A percentile compares a stretch with the other conserved stretches of the same genome.
Evolutionary conservation across 2,888 invertebrate species (phyloP).

Genomic region (Galerucella pusilla): DNA sequence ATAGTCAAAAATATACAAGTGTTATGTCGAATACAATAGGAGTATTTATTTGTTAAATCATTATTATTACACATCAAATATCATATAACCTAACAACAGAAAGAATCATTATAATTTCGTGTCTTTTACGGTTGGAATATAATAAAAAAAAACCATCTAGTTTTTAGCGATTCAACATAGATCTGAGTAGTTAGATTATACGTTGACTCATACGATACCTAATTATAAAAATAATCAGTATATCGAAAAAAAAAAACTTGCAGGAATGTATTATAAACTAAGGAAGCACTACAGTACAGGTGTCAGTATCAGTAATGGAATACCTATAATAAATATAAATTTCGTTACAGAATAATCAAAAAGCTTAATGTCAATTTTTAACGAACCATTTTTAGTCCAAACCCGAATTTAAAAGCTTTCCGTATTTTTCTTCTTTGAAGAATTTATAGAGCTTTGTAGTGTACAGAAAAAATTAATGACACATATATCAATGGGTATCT

Average conservation of each 20-base stretch:
- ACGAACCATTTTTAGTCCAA: background rate
- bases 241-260: conserved; percentile 58
- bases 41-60: too few species aligned
- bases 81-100: background rate
- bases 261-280: conserved; percentile 54
- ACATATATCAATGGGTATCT: too few species aligned
- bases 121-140: conserved; percentile 28
- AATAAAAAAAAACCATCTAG: conserved; percentile 54
- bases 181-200: conserved; percentile 59
- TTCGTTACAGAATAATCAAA: background rate
- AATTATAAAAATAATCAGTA: conserved; percentile 59
- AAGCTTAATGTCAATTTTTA: background rate
- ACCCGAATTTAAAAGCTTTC: too few species aligned
- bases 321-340: background rate
- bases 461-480: too few species aligned
- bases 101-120: background rate
- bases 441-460: too few species aligned
- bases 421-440: too few species aligned
- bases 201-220: conserved; percentile 57
- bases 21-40: too few species aligned
- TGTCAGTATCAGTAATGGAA: conserved; percentile 58
- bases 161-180: conserved; percentile 58
- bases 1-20: background rate
- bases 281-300: conserved; percentile 56
- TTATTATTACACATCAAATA: background rate